Percentiles rank a stretch among this genome's conserved stretches.
Evolutionary conservation across 2,888 invertebrate species (phyloP).

Genomic region (Ophion slaviceki): DNA sequence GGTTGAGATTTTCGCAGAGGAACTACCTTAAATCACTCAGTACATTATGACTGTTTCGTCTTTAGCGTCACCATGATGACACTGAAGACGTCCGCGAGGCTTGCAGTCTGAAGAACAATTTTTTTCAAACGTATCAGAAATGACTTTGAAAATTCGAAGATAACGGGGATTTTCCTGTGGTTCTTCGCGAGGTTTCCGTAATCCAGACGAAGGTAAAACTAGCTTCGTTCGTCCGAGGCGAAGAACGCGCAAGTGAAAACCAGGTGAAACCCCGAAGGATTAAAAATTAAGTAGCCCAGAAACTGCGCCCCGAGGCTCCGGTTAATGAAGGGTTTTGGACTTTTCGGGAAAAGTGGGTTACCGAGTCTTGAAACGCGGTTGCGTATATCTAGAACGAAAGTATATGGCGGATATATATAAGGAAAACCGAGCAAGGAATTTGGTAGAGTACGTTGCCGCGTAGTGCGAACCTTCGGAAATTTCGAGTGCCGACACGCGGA

Average conservation of each 20-base stretch:
- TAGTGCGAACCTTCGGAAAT: neutral
- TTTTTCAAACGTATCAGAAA: neutral
- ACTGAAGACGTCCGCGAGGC: too few relatives aligned
- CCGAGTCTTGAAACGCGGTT: conserved; percentile 30
- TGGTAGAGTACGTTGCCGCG: neutral
- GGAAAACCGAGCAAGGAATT: neutral
- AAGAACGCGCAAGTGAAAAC: neutral
- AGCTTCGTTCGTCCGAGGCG: conserved; percentile 22
- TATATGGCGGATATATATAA: neutral
- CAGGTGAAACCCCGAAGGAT: conserved; percentile 41
- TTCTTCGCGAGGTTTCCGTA: neutral
- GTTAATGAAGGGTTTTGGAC: conserved; percentile 52
- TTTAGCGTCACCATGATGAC: too few relatives aligned
- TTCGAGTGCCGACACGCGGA: neutral
- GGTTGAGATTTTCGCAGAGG: too few relatives aligned
- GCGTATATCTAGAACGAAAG: conserved; percentile 58
- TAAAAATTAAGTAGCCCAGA: conserved; percentile 45
- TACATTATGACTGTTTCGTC: too few relatives aligned
- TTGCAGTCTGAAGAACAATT: too few relatives aligned
- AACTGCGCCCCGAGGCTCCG: neutral
- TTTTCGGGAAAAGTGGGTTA: conserved; percentile 52
- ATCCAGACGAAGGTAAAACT: conserved; percentile 1
- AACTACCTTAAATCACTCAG: too few relatives aligned
- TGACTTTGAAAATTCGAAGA: neutral
- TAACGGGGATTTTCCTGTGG: neutral